Conservation (phyloP, 37 sponge, comb jelly and placozoan genomes). For the Cladorhizidae sp. region DNA sequence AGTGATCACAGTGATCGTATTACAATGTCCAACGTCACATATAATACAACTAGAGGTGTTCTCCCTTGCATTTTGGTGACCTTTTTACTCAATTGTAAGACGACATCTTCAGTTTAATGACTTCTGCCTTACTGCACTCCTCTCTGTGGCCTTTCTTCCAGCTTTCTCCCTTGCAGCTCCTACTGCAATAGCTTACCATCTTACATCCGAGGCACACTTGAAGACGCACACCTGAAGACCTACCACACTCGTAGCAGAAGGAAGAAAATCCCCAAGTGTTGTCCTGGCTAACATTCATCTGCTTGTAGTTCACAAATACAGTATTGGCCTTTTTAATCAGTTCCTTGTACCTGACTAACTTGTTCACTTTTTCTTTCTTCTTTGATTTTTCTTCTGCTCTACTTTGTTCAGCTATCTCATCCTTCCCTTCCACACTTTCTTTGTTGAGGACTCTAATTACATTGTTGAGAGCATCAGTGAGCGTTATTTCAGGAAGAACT, state of each 20-base stretch:
- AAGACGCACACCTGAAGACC: slow-evolving; percentile 50
- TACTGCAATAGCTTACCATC: slow-evolving; percentile 63
- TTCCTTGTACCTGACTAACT: not conserved
- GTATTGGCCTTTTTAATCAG: not conserved
- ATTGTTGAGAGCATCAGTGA: not conserved
- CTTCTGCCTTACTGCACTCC: too few species aligned
- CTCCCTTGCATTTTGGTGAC: too few species aligned
- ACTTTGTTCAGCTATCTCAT: not conserved
- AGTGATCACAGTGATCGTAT: too few species aligned
- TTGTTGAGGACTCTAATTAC: not conserved
- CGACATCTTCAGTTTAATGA: too few species aligned
- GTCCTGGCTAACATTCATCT: not conserved
- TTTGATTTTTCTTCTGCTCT: not conserved
- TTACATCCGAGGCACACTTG: slow-evolving; percentile 55
- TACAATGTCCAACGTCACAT: too few species aligned
- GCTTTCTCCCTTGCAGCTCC: slow-evolving; percentile 44
- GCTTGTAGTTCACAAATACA: not conserved
- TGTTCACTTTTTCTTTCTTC: not conserved
- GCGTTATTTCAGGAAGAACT: not conserved
- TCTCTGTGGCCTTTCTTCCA: slow-evolving; percentile 68
- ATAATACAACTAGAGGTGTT: too few species aligned
- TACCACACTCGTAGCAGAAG: slow-evolving; percentile 77
- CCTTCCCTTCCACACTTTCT: not conserved
- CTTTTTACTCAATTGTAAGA: too few species aligned
- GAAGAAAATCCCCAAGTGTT: slow-evolving; percentile 28